Percentiles rank a stretch among this genome's conserved stretches.
phyloP scores from a whole-genome alignment of 2,888 invertebrate species.

The Lacanobia oleracea region DNA sequence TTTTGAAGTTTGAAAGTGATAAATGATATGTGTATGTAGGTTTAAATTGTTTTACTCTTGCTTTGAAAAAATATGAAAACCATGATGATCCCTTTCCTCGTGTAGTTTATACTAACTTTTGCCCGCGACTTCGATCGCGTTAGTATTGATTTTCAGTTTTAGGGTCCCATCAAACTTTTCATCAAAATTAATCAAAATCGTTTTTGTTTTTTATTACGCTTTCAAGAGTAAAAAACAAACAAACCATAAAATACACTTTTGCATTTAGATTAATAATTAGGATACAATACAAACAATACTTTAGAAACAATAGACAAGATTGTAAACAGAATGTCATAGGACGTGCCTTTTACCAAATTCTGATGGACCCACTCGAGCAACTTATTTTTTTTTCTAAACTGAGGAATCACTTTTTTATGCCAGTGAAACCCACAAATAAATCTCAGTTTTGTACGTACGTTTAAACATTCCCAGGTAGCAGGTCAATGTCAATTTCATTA shows the following conservation, averaged over 20 bases:
- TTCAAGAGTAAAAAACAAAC: no score
- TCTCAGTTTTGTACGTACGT: neutral
- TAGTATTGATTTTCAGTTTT: no score
- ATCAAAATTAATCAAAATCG: no score
- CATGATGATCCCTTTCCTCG: neutral
- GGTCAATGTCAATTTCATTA: neutral
- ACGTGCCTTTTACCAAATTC: neutral
- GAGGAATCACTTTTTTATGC: neutral
- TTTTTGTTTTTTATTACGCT: no score
- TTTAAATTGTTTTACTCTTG: neutral
- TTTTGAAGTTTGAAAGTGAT: conserved; percentile 21
- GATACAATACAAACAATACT: neutral
- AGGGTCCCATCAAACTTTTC: no score
- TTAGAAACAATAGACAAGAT: no score
- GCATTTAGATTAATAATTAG: no score
- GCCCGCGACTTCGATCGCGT: no score
- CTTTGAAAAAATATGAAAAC: neutral
- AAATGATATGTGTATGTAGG: neutral
- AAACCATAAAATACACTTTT: no score
- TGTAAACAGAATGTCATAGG: neutral
- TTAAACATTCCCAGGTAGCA: neutral
- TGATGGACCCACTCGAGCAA: neutral
- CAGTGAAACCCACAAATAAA: neutral
- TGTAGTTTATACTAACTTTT: neutral
- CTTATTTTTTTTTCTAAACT: neutral